A percentile compares a stretch with the other conserved stretches of the same genome.
These are phyloP conservation scores for Watsonalla binaria DNA, from an alignment of 2,888 invertebrate genomes.

Conservation along the genomic window DNA sequence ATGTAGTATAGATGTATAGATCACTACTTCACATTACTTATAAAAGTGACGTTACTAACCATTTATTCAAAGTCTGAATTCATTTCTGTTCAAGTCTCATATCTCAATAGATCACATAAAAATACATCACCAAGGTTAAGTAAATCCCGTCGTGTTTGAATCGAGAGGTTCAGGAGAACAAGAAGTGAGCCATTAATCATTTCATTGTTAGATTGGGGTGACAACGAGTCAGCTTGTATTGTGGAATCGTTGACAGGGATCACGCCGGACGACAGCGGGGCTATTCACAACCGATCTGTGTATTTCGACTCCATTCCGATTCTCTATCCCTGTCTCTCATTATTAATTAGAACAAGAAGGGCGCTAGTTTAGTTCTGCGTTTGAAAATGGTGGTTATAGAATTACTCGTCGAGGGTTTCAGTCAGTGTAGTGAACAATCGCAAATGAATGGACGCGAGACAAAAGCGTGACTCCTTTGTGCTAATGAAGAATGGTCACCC, in stretches of 20 bases:
- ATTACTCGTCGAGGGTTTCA: slow-evolving; percentile 40
- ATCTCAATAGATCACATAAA: no score
- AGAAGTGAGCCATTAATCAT: slow-evolving; percentile 68
- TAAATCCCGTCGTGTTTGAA: slow-evolving; percentile 16
- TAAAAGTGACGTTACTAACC: no score
- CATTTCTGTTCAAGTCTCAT: no score
- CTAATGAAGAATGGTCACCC: slow-evolving; percentile 76
- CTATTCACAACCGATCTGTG: slow-evolving; percentile 32
- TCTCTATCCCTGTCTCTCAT: slow-evolving; percentile 7
- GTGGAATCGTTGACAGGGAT: slow-evolving; percentile 75
- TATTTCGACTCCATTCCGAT: neutral
- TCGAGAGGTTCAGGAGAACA: slow-evolving; percentile 45
- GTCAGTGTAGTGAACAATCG: slow-evolving; percentile 66
- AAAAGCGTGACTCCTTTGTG: slow-evolving; percentile 71
- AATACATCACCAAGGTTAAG: neutral
- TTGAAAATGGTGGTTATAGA: slow-evolving; percentile 21
- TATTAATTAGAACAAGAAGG: neutral
- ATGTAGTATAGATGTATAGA: no score
- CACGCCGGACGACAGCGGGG: slow-evolving; percentile 53
- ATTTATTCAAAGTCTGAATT: no score
- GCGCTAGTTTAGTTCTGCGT: neutral
- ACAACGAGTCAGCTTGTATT: slow-evolving; percentile 68
- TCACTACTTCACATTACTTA: no score
- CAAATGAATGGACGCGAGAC: slow-evolving; percentile 70
- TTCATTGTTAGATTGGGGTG: slow-evolving; percentile 66